phyloP scores from a whole-genome alignment of 2,888 invertebrate species.

The Notodonta dromedarius region DNA sequence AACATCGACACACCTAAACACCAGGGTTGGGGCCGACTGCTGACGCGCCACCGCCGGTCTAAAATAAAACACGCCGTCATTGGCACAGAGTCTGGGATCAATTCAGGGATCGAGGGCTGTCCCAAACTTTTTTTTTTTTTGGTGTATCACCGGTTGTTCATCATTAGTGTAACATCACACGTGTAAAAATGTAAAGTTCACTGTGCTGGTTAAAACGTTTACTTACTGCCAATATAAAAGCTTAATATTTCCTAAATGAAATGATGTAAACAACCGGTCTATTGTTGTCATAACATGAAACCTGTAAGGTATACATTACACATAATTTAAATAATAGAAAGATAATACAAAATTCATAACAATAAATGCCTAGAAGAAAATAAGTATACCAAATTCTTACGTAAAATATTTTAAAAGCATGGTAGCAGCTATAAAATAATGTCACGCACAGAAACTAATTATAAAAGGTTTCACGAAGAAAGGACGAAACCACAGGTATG shows the following conservation, averaged over 20 bases:
- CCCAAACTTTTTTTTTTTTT: slow-evolving; percentile 33
- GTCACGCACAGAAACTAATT: slow-evolving; percentile 28
- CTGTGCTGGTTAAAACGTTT: not conserved
- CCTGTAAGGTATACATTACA: slow-evolving; percentile 35
- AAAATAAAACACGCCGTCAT: slow-evolving; percentile 81
- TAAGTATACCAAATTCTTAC: slow-evolving; percentile 16
- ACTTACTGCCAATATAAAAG: not conserved
- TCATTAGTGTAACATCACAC: slow-evolving; percentile 15
- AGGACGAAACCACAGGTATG: slow-evolving; percentile 28
- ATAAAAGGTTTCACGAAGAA: slow-evolving; percentile 24
- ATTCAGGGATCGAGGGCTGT: slow-evolving; percentile 43
- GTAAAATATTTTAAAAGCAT: slow-evolving; percentile 42
- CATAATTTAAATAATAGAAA: slow-evolving; percentile 32
- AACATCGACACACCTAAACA: slow-evolving; percentile 85
- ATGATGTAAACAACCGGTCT: slow-evolving; percentile 19
- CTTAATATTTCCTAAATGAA: slow-evolving; percentile 1
- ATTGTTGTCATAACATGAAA: slow-evolving; percentile 22
- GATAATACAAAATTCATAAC: slow-evolving; percentile 16
- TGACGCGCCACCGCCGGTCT: slow-evolving; percentile 84
- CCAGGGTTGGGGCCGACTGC: slow-evolving; percentile 84
- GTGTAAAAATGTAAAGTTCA: not conserved
- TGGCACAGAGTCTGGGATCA: slow-evolving; percentile 65
- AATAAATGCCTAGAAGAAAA: slow-evolving; percentile 33
- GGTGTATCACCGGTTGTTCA: slow-evolving; percentile 32
- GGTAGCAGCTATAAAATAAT: slow-evolving; percentile 41